Base-by-base conservation (phyloP, 2,797 vertebrate species). In the Trichosurus vulpecula region DNA sequence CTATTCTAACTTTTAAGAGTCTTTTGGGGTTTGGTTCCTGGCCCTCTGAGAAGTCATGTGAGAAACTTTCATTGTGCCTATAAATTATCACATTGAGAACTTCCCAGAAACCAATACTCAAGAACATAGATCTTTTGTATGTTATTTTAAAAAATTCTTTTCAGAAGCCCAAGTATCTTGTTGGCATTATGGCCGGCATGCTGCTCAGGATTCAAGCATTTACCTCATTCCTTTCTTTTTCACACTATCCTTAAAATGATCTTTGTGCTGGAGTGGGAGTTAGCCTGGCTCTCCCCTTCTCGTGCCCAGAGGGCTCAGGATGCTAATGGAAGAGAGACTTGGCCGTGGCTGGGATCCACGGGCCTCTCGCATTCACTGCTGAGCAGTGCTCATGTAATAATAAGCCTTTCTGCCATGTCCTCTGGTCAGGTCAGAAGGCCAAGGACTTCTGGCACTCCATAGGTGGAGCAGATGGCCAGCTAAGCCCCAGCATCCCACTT, bases 381-480 rank as follows among this genome's bases (percentile, higher is more conserved):
- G n/a, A 74, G 66, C n/a, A 47, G 25, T 19, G 74, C 25, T 51
- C 10, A 11, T 51, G 12, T 27, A 51, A 47, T 47, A 81, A 81
- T 87, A 66, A 66, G 31, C 90, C 31, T 31, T 66, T n/a, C 47
- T 31, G 54, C 66, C 56, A 41, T 52, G 27, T 31, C 90, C 81
- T 89, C 54, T 25, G 61, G 25, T 91, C 51, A 52, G 92, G 55
- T 61, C 74, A 41, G 89, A 87, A 16, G 52, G n/a, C 27, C 35
- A 54, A n/a, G 61, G 19, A 31, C 89, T 91, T 47, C 25, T 30
- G 57, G 53, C 54, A 41, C 27, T n/a, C 51, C 57, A 51, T 30
- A 54, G 57, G 51, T 54, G 4, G 51, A 96, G 54, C 94, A 95
- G 81, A 94, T 81, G 81, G 92, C 56, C 58, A 54, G 6, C 56